Evolutionary conservation across 2,113 vertebrate species (phyloP).

Genomic region (Cyanistes caeruleus): DNA sequence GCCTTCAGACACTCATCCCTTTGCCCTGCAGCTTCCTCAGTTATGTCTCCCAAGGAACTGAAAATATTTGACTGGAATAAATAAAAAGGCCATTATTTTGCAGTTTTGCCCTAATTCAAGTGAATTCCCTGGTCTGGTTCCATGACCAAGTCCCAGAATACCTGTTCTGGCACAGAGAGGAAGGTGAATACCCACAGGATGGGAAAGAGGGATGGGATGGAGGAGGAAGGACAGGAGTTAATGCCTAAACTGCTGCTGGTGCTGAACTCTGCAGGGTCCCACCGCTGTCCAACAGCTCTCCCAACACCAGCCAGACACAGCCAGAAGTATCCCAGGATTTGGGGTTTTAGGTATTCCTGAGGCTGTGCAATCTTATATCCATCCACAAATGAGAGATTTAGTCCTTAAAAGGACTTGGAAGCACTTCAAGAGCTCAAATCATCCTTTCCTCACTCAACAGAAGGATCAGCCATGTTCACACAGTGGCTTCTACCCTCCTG

Average conservation of each 20-base stretch:
- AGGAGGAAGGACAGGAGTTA: background rate
- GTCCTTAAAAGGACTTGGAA: background rate
- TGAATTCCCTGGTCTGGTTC: background rate
- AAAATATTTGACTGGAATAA: background rate
- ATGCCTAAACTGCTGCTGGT: background rate
- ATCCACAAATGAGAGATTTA: background rate
- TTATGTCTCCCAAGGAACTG: background rate
- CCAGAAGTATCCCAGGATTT: background rate
- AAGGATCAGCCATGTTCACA: background rate
- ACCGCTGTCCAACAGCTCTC: background rate
- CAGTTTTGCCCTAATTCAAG: background rate
- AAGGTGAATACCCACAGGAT: background rate
- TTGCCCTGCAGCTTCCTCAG: background rate
- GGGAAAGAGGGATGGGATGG: background rate
- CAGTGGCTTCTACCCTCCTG: background rate
- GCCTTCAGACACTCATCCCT: background rate
- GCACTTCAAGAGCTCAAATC: background rate
- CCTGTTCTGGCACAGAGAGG: background rate
- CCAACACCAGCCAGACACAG: fast-evolving
- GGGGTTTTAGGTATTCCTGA: background rate
- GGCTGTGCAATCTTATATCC: background rate
- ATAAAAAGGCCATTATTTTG: background rate
- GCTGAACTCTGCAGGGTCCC: background rate
- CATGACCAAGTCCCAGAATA: background rate
- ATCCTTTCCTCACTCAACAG: background rate